Base-by-base conservation (phyloP, 2,113 vertebrate genomes). In the Semnornis frantzii region DNA sequence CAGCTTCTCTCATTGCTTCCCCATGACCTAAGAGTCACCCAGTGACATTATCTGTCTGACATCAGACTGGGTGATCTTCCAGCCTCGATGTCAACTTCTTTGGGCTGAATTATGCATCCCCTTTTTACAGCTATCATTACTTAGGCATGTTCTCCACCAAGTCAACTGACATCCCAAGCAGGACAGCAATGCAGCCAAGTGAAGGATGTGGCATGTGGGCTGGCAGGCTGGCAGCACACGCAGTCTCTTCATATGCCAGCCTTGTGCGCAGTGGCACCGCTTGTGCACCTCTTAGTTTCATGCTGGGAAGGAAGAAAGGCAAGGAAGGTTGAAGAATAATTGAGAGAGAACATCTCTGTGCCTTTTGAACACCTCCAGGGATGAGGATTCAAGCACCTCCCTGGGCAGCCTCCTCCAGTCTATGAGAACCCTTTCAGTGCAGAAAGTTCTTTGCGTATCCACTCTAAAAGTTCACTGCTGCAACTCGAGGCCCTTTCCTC, bases 201-300 rank as follows among this genome's bases (percentile, higher is more conserved):
- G 6, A 28, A 74, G 44, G 31, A 65, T 55, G 31, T 63, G 62
- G 71, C 39, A 31, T 27, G 5, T 10, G 46, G 57, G 16, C 60
- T 80, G 69, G 52, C 33, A 57, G 48, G 5, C 34, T 80, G 25
- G 17, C 46, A 88, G 33, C 76, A 62, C 60, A 27, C 9, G 10
- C 23, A 27, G 18, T 68, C 39, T n/a, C 66, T 50, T 60, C 64
- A 16, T 0, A 0, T 24, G 37, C 25, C 42, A 16, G 28, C 71
- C 30, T 69, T 72, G 21, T 50, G 59, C 63, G 50, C n/a, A n/a
- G 39, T 10, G 23, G 23, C 75, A 34, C 48, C 48, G 44, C 11
- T 68, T 55, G 11, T 1, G 10, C 15, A 34, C 50, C 54, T 91
- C 66, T 65, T 62, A 27, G 20, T 73, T 90, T 87, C 33, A 28